phyloP scores from a whole-genome alignment of 1,140 invertebrate species.

The Drosophila equinoxialis region DNA sequence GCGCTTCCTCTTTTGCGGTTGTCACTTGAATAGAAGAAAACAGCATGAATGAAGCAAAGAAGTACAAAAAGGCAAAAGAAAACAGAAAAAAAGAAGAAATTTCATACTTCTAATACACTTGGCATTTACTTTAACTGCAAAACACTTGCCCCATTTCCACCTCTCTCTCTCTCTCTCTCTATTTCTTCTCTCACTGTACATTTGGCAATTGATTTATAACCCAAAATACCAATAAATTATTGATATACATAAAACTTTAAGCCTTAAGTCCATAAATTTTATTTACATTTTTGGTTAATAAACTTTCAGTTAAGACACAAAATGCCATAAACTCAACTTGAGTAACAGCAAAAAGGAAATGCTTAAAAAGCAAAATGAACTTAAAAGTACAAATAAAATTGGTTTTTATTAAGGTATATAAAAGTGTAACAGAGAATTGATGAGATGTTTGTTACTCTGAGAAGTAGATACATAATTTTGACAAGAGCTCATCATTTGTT shows the following conservation, averaged over 20 bases:
- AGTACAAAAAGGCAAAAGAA: background rate
- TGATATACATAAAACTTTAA: slow-evolving; percentile 43
- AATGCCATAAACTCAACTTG: slow-evolving; percentile 1
- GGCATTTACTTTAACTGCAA: slow-evolving; percentile 52
- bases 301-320: slow-evolving; percentile 21
- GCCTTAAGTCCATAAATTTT: slow-evolving; percentile 43
- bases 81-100: slow-evolving; percentile 12
- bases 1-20: slow-evolving; percentile 20
- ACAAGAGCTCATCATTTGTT: too few relatives aligned
- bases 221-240: slow-evolving; percentile 63
- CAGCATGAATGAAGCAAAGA: background rate
- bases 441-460: background rate
- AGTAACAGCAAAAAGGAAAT: background rate
- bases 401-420: background rate
- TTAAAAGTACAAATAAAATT: background rate
- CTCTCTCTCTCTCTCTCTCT: background rate
- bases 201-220: slow-evolving; percentile 54
- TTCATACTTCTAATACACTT: slow-evolving; percentile 34
- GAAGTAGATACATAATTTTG: background rate
- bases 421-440: background rate
- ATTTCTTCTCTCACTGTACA: background rate
- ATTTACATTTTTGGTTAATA: slow-evolving; percentile 44
- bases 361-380: background rate
- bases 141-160: slow-evolving; percentile 42
- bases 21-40: slow-evolving; percentile 12